Base-by-base conservation (phyloP, 1,140 invertebrate genomes). In the Whitmania pigra region DNA sequence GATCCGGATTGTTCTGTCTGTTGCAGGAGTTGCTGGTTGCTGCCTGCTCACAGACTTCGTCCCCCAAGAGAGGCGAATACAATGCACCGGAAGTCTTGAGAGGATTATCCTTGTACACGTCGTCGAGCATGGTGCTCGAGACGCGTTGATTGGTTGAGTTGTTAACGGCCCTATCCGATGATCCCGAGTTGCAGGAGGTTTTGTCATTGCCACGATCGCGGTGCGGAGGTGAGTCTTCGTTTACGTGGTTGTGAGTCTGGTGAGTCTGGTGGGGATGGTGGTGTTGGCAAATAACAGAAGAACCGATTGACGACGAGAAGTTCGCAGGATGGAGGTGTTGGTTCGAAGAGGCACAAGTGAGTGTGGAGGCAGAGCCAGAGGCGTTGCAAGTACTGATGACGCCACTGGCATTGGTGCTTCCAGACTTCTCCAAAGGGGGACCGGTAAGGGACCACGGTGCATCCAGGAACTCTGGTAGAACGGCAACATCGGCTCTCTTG, bases 11-110 rank as follows among this genome's bases (percentile, higher is more conserved):
- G 11, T 22, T 25, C 29, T 20, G 22, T 18, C 22, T 1, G 11
- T n/a, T n/a, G 57, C 43, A 49, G 43, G 22, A 3, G 20, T n/a
- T n/a, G n/a, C n/a, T n/a, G n/a, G 9, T 17, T 2, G 0, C 57
- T 22, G 11, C 20, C 7, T n/a, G 22, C 29, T 31, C 22, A 63
- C 9, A 63, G 57, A 63, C 57, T 22, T 63, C 57, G 29, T 63
- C 57, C 22, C 22, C 57, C 22, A 63, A n/a, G 3, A 63, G 22
- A 22, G 57, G 57, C 29, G 57, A 63, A 31, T 63, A 31, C 29
- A 63, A 31, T 22, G 57, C 57, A 31, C 57, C 57, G 15, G 11
- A 63, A 63, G 57, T 63, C 29, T 63, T 63, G 57, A 63, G 11
- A 31, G 57, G 57, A 22, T 22, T 31, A 20, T 63, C 29, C 29